Evolutionary conservation across 2,797 vertebrate genomes (phyloP), one percentile per base, ranked within the genome.

Genomic region (Mormyrops boulengeri): DNA sequence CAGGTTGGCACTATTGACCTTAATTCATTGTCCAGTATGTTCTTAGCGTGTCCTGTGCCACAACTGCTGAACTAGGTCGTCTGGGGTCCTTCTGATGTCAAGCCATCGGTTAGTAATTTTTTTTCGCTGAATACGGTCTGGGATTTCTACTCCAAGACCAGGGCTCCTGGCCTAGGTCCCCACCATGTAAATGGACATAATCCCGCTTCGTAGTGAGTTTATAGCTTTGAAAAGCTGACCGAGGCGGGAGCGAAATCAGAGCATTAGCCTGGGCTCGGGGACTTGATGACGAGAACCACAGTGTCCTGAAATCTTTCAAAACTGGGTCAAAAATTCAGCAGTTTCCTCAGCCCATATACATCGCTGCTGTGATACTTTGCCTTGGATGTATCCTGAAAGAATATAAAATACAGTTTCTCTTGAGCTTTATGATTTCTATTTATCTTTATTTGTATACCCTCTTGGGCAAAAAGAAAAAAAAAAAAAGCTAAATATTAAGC

Each of bases 301-400:
- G 57, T 22, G 82, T 85, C 57, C 89, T 73, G 47, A 87, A 69
- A 69, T 87, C 47, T 34, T 84, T 7, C 60, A 52, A 50, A 89
- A 69, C 60, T 89, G 89, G 89, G 82, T 89, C 89, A 86, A 22
- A 85, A 69, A 89, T 50, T 52, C 55, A 52, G 89, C 77, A 38
- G 34, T 52, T 50, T 73, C 88, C 50, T n/a, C 77, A 47, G 52
- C 11, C 77, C 34, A 12, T 38, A 57, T 53, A 41, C 22, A 88
- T 89, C 73, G 34, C 34, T 57, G 73, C 53, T 12, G 41, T 26
- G 38, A 84, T 57, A 9, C n/a, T 12, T 8, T 44, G 11, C 55
- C 80, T 12, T 26, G 26, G 26, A 34, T 3, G 19, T 52, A 38
- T 69, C 52, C 82, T 86, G 57, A 55, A 85, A 86, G 52, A 47